Base-by-base conservation (phyloP, 2,797 vertebrate genomes). In the Crypturellus tataupa region DNA sequence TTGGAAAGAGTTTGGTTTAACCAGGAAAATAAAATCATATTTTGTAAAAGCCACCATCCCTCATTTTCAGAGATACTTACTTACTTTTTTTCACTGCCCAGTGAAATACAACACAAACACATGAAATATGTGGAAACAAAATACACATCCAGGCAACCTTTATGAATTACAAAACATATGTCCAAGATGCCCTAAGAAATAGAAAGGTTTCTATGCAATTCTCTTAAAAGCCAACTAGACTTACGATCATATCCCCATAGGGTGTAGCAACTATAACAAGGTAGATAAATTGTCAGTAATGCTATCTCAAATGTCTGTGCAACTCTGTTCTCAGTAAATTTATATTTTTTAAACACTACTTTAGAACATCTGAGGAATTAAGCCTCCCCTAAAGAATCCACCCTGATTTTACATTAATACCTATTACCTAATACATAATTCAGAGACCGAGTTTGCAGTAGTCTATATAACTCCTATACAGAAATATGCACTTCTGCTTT, bases 1-100 rank as follows among this genome's bases (percentile, higher is more conserved):
- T 84, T 44, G 47, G 29, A 60, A 92, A 94, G 17, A 6, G 29
- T 63, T 85, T 49, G 78, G 39, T 46, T 80, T 85, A 94, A 89
- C 18, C 82, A 89, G 80, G 82, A 83, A 87, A 95, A 92, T n/a
- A 71, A 49, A 49, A 47, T 8, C 10, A 33, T 14, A 10, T 40
- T 42, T 53, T 13, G 5, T 27, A 42, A 31, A 69, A 67, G 29
- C 39, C 65, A 31, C 8, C 17, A 56, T 49, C 31, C 31, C 21
- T 8, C 7, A 10, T 85, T 92, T 82, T 75, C 68, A 19, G 27
- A 82, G 9, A 37, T 81, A 77, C 10, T 80, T 67, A 20, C 10
- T 80, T 63, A 8, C 25, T 39, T 56, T 24, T 29, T 39, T 56
- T 24, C 27, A 10, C 14, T 19, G 87, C 47, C 31, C 15, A 53